phyloP scores from a whole-genome alignment of 2,888 invertebrate genomes.

The Onchidella celtica region DNA sequence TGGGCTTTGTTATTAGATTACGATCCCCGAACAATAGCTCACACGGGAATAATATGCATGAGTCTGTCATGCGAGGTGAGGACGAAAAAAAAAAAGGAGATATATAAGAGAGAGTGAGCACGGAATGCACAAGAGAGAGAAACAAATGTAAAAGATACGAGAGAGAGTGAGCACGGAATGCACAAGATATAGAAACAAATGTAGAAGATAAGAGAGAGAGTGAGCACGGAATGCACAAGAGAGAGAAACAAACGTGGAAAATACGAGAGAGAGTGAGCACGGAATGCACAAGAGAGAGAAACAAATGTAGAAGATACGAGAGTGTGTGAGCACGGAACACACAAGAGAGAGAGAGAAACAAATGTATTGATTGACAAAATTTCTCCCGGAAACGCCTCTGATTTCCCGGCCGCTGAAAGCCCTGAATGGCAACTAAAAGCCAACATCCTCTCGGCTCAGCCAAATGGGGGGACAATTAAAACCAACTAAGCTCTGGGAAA shows the following conservation, averaged over 20 bases:
- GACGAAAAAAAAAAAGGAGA: neutral
- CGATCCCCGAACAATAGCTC: too few species aligned
- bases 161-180: neutral
- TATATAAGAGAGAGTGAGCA: neutral
- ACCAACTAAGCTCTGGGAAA: too few species aligned
- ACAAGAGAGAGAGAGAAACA: neutral
- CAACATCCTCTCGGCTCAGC: too few species aligned
- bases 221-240: neutral
- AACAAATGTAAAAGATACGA: neutral
- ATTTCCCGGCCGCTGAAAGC: too few species aligned
- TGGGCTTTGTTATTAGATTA: too few species aligned
- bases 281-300: neutral
- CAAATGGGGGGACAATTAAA: too few species aligned
- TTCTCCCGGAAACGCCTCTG: too few species aligned
- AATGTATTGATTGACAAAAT: too few species aligned
- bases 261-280: neutral
- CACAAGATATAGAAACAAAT: neutral
- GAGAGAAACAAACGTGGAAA: neutral
- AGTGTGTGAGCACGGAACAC: neutral
- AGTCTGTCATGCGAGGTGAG: neutral
- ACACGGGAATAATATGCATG: too few species aligned
- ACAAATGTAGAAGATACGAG: neutral
- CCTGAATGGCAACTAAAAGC: too few species aligned
- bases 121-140: neutral
- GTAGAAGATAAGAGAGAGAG: constrained; percentile 3